A percentile compares a stretch with the other conserved stretches of the same genome.
Conservation (phyloP, 2,113 vertebrate genomes). For the Hyperopisus bebe region DNA sequence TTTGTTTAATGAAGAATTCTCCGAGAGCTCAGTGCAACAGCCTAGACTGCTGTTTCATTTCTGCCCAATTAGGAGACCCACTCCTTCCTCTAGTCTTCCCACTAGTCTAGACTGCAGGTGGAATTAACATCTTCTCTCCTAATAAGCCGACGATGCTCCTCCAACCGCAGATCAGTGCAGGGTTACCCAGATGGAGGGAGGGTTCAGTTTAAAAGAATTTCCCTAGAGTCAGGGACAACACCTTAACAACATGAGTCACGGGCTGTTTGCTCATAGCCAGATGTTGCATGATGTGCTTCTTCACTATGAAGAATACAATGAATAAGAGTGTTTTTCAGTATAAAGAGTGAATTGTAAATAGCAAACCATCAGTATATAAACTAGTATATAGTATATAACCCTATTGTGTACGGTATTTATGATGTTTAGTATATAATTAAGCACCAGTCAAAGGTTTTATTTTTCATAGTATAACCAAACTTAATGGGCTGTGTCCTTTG, state of each 20-base stretch:
- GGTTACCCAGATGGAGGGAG: background rate
- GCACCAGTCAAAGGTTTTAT: background rate
- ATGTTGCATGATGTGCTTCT: background rate
- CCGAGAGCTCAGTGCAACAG: background rate
- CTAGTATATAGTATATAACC: background rate
- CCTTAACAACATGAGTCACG: background rate
- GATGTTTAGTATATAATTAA: background rate
- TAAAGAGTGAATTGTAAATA: background rate
- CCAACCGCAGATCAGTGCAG: background rate
- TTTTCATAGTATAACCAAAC: background rate
- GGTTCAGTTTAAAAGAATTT: background rate
- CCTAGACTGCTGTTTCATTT: background rate
- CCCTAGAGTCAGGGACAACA: background rate
- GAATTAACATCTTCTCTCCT: background rate
- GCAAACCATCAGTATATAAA: background rate
- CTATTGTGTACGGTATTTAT: background rate
- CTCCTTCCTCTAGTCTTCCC: background rate
- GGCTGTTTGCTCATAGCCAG: background rate
- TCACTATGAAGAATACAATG: background rate
- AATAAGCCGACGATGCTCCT: background rate
- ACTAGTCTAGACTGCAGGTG: constrained; percentile 2
- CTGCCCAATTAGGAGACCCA: background rate
- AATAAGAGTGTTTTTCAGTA: background rate
- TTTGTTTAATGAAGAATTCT: background rate
- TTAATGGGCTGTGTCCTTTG: background rate